These are phyloP conservation scores for Adelosebastes latens DNA, from an alignment of 2,797 vertebrate species.

Conservation along the genomic window DNA sequence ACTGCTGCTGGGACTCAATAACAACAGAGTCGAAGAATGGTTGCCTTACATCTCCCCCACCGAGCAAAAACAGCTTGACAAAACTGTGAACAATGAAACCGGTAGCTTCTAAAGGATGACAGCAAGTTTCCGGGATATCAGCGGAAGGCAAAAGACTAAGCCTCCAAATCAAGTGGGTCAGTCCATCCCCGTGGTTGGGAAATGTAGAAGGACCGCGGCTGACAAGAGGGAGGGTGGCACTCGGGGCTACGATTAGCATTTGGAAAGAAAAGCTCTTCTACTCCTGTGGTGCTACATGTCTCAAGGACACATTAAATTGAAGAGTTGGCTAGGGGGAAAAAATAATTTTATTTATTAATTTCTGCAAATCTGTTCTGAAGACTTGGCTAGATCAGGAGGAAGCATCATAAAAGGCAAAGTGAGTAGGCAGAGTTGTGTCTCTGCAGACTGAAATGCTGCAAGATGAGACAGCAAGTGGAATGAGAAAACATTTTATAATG, in stretches of 20 bases:
- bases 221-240: constrained; percentile 42
- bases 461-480: constrained; percentile 23
- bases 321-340: constrained; percentile 9
- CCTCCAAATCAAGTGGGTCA: constrained; percentile 38
- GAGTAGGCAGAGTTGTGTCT: constrained; percentile 43
- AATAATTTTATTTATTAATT: constrained; percentile 58
- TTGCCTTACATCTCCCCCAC: constrained; percentile 18
- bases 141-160: constrained; percentile 17
- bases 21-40: constrained; percentile 23
- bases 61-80: constrained; percentile 22
- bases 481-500: constrained; percentile 13
- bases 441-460: constrained; percentile 32
- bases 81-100: constrained; percentile 22
- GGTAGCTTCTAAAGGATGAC: constrained; percentile 17
- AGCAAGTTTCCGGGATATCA: neutral
- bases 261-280: constrained; percentile 43
- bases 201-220: constrained; percentile 19
- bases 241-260: constrained; percentile 58
- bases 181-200: constrained; percentile 17
- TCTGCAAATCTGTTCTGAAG: constrained; percentile 52
- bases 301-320: constrained; percentile 68
- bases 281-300: constrained; percentile 36
- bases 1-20: constrained; percentile 38
- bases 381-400: constrained; percentile 36
- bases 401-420: constrained; percentile 43